A percentile compares a stretch with the other conserved stretches of the same genome.
Conservation (phyloP, 2,113 vertebrate species). For the Melospiza georgiana region DNA sequence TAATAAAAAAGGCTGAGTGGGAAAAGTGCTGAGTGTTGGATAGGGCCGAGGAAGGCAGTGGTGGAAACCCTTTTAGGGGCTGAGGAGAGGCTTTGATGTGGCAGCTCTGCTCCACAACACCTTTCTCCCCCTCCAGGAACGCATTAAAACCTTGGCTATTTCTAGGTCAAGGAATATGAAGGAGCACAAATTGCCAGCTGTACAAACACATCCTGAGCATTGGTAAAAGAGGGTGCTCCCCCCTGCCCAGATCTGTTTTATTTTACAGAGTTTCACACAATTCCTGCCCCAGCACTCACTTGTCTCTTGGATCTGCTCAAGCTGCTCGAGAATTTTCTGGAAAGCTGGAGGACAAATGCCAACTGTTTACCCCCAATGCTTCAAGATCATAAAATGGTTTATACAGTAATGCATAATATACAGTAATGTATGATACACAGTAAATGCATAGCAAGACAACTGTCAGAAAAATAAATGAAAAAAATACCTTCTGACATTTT, state of each 20-base stretch:
- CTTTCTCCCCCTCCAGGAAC: constrained; percentile 49
- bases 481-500: background rate
- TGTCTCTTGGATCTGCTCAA: constrained; percentile 2
- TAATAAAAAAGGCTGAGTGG: constrained; percentile 39
- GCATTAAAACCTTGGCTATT: constrained; percentile 56
- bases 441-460: background rate
- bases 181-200: constrained; percentile 55
- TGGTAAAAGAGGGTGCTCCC: constrained; percentile 11
- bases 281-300: background rate
- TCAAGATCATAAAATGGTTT: background rate
- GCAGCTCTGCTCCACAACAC: constrained; percentile 55
- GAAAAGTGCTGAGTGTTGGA: constrained; percentile 41
- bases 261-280: constrained; percentile 52
- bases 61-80: constrained; percentile 51
- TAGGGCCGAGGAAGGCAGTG: constrained; percentile 10
- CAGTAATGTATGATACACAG: background rate
- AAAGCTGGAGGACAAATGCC: background rate
- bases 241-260: constrained; percentile 29
- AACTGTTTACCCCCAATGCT: background rate
- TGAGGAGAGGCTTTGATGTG: constrained; percentile 61
- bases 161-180: constrained; percentile 33
- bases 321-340: background rate
- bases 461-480: background rate
- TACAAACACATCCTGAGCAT: constrained; percentile 37
- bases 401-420: background rate